Base-by-base conservation (phyloP, 2,113 vertebrate genomes). In the Pygoscelis antarcticus region DNA sequence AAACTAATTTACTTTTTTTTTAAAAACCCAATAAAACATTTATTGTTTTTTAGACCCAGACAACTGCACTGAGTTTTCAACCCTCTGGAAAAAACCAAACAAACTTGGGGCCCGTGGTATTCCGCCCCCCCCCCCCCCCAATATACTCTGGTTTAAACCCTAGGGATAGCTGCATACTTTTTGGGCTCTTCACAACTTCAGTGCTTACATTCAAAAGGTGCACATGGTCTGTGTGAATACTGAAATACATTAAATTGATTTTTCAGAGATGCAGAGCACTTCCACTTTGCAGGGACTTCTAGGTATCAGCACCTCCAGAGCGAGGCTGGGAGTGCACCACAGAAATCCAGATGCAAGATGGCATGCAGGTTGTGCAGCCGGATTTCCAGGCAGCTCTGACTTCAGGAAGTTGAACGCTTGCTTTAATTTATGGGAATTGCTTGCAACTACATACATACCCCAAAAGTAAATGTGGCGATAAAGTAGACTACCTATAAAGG, bases 401-500 rank as follows among this genome's bases (percentile, higher is more conserved):
- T 93, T 90, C 1, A 10, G 68, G 91, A 94, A 93, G 60, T 94
- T 58, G 77, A 92, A 78, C 7, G 51, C 77, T 66, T 6, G n/a
- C 87, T 88, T 62, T 96, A 83, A 96, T 94, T 93, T 90, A 89
- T 93, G 94, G 90, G 87, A 78, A 87, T 94, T 66, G 87, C 87
- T 92, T 87, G 74, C 84, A 52, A 85, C 94, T 90, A 90, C 93
- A 77, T 94, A 93, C 90, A 75, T 95, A 83, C 78, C 89, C 90
- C 83, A 89, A 93, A 95, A 97, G 94, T 96, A 92, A 91, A 96
- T 76, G 89, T 90, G 95, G 81, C 44, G 21, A 90, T 94, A 93
- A 90, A 97, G 91, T 86, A 93, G 92, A 87, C 62, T 96, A 94
- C 95, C 97, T 98, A 91, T 97, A 95, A 97, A 97, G 85, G 91